Percentiles rank a stretch among this genome's conserved stretches.
phyloP scores from a whole-genome alignment of 2,113 vertebrate species.

The Anseranas semipalmata region DNA sequence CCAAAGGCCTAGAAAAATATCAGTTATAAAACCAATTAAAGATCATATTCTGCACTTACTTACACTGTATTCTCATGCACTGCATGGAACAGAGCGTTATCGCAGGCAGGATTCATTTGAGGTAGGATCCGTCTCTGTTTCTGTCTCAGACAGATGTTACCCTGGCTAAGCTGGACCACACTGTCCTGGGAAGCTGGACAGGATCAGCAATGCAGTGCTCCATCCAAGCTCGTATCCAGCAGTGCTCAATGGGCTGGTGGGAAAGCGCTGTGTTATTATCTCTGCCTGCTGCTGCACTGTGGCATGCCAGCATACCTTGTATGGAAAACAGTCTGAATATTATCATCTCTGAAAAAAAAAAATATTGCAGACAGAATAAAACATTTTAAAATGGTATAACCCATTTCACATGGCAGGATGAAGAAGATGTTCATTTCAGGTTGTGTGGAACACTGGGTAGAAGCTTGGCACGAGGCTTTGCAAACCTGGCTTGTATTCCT shows the following conservation, averaged over 20 bases:
- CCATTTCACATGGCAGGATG: too few relatives aligned
- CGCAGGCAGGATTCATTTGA: background rate
- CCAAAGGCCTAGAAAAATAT: background rate
- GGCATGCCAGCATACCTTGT: background rate
- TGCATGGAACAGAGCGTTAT: background rate
- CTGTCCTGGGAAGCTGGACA: too few relatives aligned
- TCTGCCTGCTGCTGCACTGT: fast-evolving
- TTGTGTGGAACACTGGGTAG: too few relatives aligned
- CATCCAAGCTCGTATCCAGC: background rate
- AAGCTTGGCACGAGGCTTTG: too few relatives aligned
- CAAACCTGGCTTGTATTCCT: too few relatives aligned
- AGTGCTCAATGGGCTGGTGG: background rate
- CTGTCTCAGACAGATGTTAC: too few relatives aligned
- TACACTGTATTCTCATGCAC: background rate
- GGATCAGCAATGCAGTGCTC: too few relatives aligned
- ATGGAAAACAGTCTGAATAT: background rate
- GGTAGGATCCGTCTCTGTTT: too few relatives aligned
- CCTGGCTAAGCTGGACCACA: too few relatives aligned
- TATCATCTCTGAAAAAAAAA: background rate
- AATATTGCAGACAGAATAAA: too few relatives aligned
- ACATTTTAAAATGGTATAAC: too few relatives aligned
- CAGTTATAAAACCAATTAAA: background rate
- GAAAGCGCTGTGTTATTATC: background rate
- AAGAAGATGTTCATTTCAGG: too few relatives aligned
- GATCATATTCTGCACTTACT: background rate